Evolutionary conservation across 2,888 invertebrate species (phyloP), one percentile per base, ranked within the genome.

Genomic region (Copidosoma aretas): DNA sequence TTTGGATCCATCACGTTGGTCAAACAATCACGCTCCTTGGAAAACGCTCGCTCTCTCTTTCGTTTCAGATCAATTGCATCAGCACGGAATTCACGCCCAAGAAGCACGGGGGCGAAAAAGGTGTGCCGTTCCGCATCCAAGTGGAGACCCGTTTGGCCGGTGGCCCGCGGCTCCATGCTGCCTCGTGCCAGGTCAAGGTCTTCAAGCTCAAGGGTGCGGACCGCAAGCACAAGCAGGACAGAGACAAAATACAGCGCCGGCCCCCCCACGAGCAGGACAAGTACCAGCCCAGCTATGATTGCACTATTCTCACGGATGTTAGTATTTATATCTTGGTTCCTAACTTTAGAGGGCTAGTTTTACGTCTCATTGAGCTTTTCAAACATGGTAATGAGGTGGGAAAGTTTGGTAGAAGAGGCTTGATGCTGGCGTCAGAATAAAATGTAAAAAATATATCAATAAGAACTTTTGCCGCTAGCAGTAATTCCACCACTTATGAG

Each of bases 71-170:
- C 59, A 95, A 98, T 85, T 97, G 97, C 84, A 98, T 98, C 78
- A 97, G 97, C 72, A 98, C 98, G 0, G 98, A 98, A 85, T 98
- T 98, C 83, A 98, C 98, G 0, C 94, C 96, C 0, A 97, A 97
- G 84, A 97, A 97, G 80, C 97, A 98, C 84, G 98, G 98, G 59
- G 98, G 98, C 1, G 98, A 98, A 85, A 98, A 98, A 81, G 98
- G 98, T 0, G 97, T 98, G 0, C 97, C 97, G 0, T 98, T 98
- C 86, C 90, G 97, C 59, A 91, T 97, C 73, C 96, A 97, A 85
- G 93, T 98, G 74, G 97, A 97, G 86, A 97, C 97, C 0, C 92
- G 89, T 78, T 85, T 91, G 39, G 89, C 90, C 2, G 85, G 85
- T 22, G 87, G 88, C 21, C 84, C 79, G 72, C 87, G 94, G n/a